Conservation (phyloP, 2,888 invertebrate species). For the Euzophera pinguis region DNA sequence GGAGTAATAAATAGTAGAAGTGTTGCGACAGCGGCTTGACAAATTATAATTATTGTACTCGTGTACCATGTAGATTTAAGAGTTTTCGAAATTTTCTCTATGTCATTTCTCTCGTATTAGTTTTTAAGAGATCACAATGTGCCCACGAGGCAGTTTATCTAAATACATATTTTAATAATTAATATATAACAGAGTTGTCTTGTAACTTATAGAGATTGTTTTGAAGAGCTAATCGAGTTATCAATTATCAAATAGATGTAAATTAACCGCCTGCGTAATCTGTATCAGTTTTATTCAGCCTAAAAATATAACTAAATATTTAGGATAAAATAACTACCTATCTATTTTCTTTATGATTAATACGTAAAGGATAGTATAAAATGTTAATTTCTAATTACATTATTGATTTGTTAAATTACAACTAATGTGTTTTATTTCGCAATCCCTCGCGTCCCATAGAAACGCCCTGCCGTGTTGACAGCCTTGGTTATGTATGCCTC, state of each 20-base stretch:
- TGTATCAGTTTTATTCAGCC: constrained; percentile 61
- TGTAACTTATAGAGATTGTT: constrained; percentile 38
- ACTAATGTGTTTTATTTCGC: constrained; percentile 41
- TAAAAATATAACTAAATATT: constrained; percentile 47
- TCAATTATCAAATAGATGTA: constrained; percentile 46
- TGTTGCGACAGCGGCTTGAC: constrained; percentile 62
- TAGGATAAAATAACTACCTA: constrained; percentile 46
- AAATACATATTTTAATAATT: constrained; percentile 46
- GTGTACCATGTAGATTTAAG: constrained; percentile 63
- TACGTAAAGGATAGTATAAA: constrained; percentile 49
- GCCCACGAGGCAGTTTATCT: constrained; percentile 28
- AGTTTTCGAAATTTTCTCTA: constrained; percentile 70
- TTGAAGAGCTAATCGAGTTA: constrained; percentile 47
- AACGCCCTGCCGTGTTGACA: too few species aligned
- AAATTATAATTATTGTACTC: constrained; percentile 47
- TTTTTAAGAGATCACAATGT: constrained; percentile 53
- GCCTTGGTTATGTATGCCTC: too few species aligned
- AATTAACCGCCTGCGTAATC: constrained; percentile 62
- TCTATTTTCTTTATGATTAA: constrained; percentile 70
- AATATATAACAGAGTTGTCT: constrained; percentile 51
- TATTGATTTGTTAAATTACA: constrained; percentile 72
- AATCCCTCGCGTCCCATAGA: too few species aligned
- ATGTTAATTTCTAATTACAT: constrained; percentile 74
- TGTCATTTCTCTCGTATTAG: constrained; percentile 73
- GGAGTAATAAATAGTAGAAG: constrained; percentile 59